Evolutionary conservation across 2,797 vertebrate genomes (phyloP), one percentile per base, ranked within the genome.

Genomic region (Tangara arthus): DNA sequence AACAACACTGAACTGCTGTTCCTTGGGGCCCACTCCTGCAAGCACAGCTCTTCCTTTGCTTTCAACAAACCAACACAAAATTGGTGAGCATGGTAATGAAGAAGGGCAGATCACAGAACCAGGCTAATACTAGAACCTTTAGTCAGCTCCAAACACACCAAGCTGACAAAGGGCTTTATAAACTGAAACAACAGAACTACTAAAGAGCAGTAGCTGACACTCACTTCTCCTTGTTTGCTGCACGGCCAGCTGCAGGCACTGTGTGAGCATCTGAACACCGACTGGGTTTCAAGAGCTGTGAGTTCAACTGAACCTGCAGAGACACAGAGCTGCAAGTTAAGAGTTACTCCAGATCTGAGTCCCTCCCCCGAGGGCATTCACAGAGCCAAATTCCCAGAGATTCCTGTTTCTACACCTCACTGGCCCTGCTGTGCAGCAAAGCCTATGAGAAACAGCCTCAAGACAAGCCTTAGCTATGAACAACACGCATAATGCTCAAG

Each of bases 261-360:
- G 96, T 76, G 41, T 88, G 96, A 37, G 61, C 50, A 7, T 96
- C 97, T 1, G 95, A 82, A 18, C 95, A 86, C 12, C 72, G 53
- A 37, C 76, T 97, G 50, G 95, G 17, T 97, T 98, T 98, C 7
- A 94, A 85, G 44, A 96, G 95, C 76, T 98, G 97, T 5, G 98
- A 95, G 93, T 98, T 98, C 96, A 99, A 98, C 59, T 98, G 98
- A 41, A 98, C 97, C 99, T 99, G 95, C 61, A 69, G 73, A 42
- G 41, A 83, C 4, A 4, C 23, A 46, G 65, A 83, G 55, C 4
- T 55, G 46, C 28, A 68, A 64, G 22, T 73, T 41, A 87, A 19
- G 15, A 30, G 27, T 35, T 24, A n/a, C 23, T 64, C 30, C 65
- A 52, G 81, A 4, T 6, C 34, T 18, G 27, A 4, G 8, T 3